Base-by-base conservation (phyloP, 2,888 invertebrate species). In the Biston stratarius region DNA sequence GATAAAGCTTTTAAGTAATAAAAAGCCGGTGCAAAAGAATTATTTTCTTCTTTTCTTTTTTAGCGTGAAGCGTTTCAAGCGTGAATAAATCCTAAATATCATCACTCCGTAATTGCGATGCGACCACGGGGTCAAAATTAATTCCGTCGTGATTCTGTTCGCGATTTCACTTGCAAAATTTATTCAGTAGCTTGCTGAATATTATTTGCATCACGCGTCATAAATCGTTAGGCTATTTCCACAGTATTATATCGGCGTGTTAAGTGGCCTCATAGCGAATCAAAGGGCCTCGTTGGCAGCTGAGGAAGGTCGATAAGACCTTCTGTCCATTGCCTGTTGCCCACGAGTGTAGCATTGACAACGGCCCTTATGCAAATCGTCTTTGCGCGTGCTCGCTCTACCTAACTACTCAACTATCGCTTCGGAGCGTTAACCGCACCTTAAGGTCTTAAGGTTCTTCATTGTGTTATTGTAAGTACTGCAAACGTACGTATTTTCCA, bases 301-400 rank as follows among this genome's bases (percentile, higher is more conserved):
- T 75, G 76, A 72, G 81, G 85, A 90, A 90, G 92, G 93, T 85
- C 88, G 78, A 58, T 56, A 67, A 83, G 88, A 90, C 92, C 92
- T 91, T 90, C 87, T 83, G 79, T 74, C 82, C 82, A 76, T 64
- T 85, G 82, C 80, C 83, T 79, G 73, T 80, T 83, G 86, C 86
- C 85, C 83, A 86, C 85, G 74, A 78, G 79, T 80, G 80, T 86
- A 87, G 81, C 88, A 90, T 89, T 89, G 89, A 87, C 84, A 84
- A 77, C 84, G 86, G 86, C 87, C 88, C 88, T 89, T 90, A 92
- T 90, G 91, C 92, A 90, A 92, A 92, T 92, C 86, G 80, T 86
- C 85, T 82, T 80, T 82, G 83, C 83, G 80, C 84, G 81, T 83
- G 84, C 82, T 79, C 77, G 70, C 75, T 73, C 74, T 67, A 77